Base-by-base conservation (phyloP, 2,113 vertebrate genomes). In the Festucalex cinctus region DNA sequence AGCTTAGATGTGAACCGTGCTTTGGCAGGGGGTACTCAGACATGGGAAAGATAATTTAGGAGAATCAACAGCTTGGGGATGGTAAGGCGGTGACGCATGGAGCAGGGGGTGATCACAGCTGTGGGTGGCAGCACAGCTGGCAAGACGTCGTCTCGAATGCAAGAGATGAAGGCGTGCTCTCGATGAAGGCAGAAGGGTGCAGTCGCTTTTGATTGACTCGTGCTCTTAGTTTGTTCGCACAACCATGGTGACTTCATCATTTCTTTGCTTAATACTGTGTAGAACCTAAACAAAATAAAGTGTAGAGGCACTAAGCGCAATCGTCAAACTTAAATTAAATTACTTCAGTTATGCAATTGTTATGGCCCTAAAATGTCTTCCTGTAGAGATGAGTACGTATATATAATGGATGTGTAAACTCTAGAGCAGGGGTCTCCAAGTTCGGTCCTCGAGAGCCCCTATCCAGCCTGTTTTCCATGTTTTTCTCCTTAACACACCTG, bases 41-140 rank as follows among this genome's bases (percentile, higher is more conserved):
- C 54, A 32, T 32, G 62, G 43, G 56, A 37, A 53, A 60, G 73
- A 69, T 78, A 63, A 86, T 87, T 86, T 84, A 48, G 71, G 70
- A 81, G 86, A 88, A 85, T 75, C 79, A 87, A 82, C 83, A 86
- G 71, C 70, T 75, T 73, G 56, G 69, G 75, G 74, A 64, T 68
- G 69, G 59, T 78, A 69, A 65, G 36, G 76, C 60, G 57, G 62
- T 67, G 68, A 6, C 35, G 61, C 4, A 46, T 44, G 62, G 70
- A 63, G 56, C 66, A 4, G 19, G 70, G 0, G 19, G 63, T 43
- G 59, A 80, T 79, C 66, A 63, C 78, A 84, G 86, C 76, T 80
- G 85, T 58, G 59, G 66, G 76, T 48, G 73, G 68, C 70, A 67
- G 68, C 62, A n/a, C n/a, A 56, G 70, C 70, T 79, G 81, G 71